Evolutionary conservation across 2,113 vertebrate species (phyloP), one percentile per base, ranked within the genome.

Genomic region (Syngnathus floridae): DNA sequence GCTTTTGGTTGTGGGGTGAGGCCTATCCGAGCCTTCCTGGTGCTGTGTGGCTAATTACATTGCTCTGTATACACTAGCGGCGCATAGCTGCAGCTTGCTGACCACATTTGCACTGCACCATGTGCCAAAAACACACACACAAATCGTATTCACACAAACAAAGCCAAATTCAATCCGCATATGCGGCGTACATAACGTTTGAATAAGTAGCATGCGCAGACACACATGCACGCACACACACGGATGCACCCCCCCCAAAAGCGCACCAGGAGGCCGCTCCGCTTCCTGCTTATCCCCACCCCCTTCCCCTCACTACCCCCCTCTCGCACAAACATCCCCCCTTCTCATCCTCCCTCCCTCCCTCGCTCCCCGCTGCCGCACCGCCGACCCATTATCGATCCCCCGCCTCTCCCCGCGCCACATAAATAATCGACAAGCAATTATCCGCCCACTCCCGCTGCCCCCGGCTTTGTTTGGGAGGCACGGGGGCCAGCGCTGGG

Each of bases 361-460:
- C 70, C 8, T 31, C 63, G 75, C 62, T 73, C 69, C 79, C 80
- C 66, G 72, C 83, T 86, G 87, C 89, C 76, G 84, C 89, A 88
- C 88, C 78, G 86, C 87, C 86, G 87, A 77, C 74, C 87, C 80
- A 79, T 88, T 91, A 91, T 90, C 88, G 91, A 92, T 91, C 80
- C 89, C 89, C 82, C 87, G 89, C 88, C 89, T 91, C 88, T 91
- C 88, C 88, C 80, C 86, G 89, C 83, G 87, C 88, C 90, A 92
- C 90, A 92, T 92, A 92, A 91, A 92, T 91, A 90, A 89, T 89
- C 66, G 81, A 91, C 82, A 84, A 90, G 89, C 90, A 92, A 92
- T 92, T 91, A 90, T 87, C 87, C 89, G 89, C 89, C 90, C 85
- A 89, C 91, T 90, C 90, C 90, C 88, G 88, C 89, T 90, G 90